These are phyloP conservation scores for Caranx ignobilis DNA, from an alignment of 2,113 vertebrate genomes.

Conservation along the genomic window DNA sequence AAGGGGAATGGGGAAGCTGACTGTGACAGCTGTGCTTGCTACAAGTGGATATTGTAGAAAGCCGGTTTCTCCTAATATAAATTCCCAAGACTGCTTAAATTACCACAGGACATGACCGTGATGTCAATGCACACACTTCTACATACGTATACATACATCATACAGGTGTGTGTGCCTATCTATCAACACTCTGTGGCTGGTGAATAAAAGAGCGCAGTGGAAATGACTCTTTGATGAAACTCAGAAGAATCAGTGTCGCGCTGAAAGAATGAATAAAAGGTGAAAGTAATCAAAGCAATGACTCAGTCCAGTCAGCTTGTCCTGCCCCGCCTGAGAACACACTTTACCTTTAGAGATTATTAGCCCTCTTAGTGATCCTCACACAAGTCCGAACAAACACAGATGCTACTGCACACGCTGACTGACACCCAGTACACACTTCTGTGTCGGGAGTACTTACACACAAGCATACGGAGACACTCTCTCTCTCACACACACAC, in stretches of 20 bases:
- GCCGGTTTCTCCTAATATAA: no score
- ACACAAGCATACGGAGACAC: constrained; percentile 1
- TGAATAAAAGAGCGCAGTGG: no score
- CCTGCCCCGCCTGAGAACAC: not conserved
- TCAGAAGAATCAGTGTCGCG: not conserved
- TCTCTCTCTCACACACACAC: constrained; percentile 25
- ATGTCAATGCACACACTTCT: constrained; percentile 14
- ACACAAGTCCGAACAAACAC: constrained; percentile 39
- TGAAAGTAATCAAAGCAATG: constrained; percentile 18
- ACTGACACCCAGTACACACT: constrained; percentile 13
- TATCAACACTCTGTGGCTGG: no score
- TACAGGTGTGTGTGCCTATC: no score
- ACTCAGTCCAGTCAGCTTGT: not conserved
- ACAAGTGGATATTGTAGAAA: no score
- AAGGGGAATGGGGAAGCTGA: no score
- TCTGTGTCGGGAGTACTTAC: not conserved
- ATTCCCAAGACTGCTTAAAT: no score
- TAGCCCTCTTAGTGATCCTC: constrained; percentile 5
- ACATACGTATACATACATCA: not conserved
- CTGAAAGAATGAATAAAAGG: constrained; percentile 15
- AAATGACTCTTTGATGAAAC: not conserved
- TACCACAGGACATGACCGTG: no score
- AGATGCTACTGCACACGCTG: constrained; percentile 41
- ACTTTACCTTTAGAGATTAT: constrained; percentile 26
- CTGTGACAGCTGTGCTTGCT: no score